A percentile compares a stretch with the other conserved stretches of the same genome.
Conservation (phyloP, 2,888 invertebrate species). For the Endotricha flammealis region DNA sequence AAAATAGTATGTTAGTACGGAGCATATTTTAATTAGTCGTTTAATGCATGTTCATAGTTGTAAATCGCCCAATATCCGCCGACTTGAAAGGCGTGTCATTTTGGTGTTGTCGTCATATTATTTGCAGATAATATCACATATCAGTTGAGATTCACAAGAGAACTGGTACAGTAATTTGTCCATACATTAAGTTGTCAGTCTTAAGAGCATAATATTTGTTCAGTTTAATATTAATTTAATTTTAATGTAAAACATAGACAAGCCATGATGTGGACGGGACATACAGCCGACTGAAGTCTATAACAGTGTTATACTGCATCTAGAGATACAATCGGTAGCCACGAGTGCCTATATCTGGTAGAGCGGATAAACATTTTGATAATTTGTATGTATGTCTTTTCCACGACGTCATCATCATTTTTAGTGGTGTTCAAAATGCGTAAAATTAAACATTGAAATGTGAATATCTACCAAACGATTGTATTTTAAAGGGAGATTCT, state of each 20-base stretch:
- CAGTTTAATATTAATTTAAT: not conserved
- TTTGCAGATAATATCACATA: constrained; percentile 53
- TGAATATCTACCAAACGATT: constrained; percentile 30
- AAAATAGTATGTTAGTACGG: constrained; percentile 63
- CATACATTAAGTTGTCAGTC: constrained; percentile 15
- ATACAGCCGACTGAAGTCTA: constrained; percentile 24
- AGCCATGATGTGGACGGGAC: constrained; percentile 32
- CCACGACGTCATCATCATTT: constrained; percentile 23
- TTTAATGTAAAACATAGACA: constrained; percentile 2
- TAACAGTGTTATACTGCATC: constrained; percentile 4
- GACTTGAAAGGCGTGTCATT: constrained; percentile 37
- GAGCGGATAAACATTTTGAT: constrained; percentile 24
- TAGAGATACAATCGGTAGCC: too few species aligned
- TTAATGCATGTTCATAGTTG: constrained; percentile 72
- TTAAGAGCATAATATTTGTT: constrained; percentile 25
- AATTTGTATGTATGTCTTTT: constrained; percentile 34
- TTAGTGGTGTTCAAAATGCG: constrained; percentile 19
- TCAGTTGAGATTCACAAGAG: constrained; percentile 35
- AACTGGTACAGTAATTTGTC: constrained; percentile 19
- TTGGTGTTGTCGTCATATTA: constrained; percentile 41
- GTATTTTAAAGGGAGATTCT: too few species aligned
- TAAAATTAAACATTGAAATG: too few species aligned
- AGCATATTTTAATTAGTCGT: constrained; percentile 71
- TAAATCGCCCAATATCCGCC: constrained; percentile 52
- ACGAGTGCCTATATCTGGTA: constrained; percentile 35